phyloP scores from a whole-genome alignment of 2,797 vertebrate species.

The Acrocephalus scirpaceus region DNA sequence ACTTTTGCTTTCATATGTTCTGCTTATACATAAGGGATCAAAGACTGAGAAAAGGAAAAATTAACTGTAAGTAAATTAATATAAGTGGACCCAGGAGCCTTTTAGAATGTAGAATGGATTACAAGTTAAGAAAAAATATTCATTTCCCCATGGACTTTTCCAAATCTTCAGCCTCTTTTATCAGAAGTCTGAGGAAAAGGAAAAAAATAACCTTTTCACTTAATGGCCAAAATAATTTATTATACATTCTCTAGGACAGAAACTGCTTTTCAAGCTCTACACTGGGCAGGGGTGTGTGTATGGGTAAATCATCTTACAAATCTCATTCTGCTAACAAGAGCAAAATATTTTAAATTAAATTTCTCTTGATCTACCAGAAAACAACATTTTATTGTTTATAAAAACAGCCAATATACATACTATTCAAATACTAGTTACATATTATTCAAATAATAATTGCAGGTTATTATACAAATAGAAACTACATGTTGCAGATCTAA shows the following conservation, averaged over 20 bases:
- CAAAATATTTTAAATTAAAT: background rate
- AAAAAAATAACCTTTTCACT: background rate
- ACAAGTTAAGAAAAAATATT: background rate
- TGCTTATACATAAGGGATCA: slow-evolving; percentile 23
- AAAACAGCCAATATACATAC: background rate
- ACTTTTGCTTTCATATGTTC: slow-evolving; percentile 18
- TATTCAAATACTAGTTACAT: background rate
- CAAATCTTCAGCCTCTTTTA: background rate
- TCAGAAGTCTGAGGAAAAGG: background rate
- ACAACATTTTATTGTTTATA: background rate
- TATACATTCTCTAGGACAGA: background rate
- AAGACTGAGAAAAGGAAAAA: background rate
- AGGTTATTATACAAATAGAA: background rate
- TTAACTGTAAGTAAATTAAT: slow-evolving; percentile 28
- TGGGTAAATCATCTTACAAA: background rate
- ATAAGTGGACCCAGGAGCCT: background rate
- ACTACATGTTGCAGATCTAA: background rate
- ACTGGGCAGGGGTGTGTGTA: too few species aligned
- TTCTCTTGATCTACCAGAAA: background rate
- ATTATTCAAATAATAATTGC: background rate
- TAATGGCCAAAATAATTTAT: background rate
- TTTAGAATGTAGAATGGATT: background rate
- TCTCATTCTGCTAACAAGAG: background rate
- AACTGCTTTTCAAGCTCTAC: background rate
- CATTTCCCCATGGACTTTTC: background rate